These are phyloP conservation scores for Lasioglossum marginatum DNA, from an alignment of 2,888 invertebrate species.

Conservation along the genomic window DNA sequence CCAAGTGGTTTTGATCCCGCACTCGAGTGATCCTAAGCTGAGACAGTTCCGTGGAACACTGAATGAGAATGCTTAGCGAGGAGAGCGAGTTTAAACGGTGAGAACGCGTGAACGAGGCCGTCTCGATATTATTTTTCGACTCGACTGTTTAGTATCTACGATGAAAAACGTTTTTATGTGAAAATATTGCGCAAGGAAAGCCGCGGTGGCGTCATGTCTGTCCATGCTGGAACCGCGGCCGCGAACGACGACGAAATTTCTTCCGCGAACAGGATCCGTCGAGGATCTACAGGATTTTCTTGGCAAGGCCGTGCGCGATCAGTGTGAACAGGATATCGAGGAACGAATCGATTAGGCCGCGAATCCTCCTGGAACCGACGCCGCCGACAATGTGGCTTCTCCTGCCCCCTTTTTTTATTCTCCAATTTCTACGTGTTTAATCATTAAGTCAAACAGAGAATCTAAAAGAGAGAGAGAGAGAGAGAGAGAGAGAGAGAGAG, in stretches of 20 bases:
- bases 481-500: not conserved
- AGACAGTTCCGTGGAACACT: constrained; percentile 57
- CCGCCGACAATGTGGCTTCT: constrained; percentile 66
- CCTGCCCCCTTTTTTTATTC: constrained; percentile 78
- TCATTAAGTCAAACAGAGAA: constrained; percentile 71
- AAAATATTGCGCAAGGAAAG: constrained; percentile 73
- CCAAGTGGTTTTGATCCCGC: constrained; percentile 28
- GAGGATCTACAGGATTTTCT: not conserved
- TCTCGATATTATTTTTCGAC: constrained; percentile 80
- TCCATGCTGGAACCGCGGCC: constrained; percentile 46
- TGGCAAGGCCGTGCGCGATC: not conserved
- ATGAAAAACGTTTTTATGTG: constrained; percentile 78
- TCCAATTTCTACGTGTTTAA: constrained; percentile 82
- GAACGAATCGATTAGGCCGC: not conserved
- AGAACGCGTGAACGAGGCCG: constrained; percentile 60
- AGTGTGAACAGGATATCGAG: not conserved
- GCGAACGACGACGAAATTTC: not conserved
- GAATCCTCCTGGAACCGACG: constrained; percentile 49
- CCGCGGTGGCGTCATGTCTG: constrained; percentile 44
- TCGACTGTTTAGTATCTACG: constrained; percentile 78
- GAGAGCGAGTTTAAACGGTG: constrained; percentile 39
- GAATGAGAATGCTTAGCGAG: constrained; percentile 40
- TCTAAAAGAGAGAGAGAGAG: constrained; percentile 20
- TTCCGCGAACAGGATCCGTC: not conserved
- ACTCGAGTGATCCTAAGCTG: constrained; percentile 60